Conservation (phyloP, 2,888 invertebrate genomes). For the Apotomis betuletana region DNA sequence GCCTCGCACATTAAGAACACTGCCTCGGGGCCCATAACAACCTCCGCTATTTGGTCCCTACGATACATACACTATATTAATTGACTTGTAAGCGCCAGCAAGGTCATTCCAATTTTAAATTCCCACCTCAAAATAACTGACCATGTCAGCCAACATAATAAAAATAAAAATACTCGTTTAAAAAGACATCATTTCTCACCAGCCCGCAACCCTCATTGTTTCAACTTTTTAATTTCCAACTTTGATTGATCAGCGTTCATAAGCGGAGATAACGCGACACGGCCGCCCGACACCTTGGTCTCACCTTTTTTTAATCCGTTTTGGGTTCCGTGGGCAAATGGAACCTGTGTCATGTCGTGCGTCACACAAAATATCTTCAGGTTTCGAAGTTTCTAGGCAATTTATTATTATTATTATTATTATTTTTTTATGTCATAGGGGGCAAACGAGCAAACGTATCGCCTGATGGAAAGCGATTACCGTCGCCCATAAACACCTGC, state of each 20-base stretch:
- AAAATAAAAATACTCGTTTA: constrained; percentile 35
- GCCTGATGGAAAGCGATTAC: no score
- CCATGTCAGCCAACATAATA: constrained; percentile 32
- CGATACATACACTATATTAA: constrained; percentile 6
- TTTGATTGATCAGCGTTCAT: constrained; percentile 75
- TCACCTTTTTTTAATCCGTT: constrained; percentile 46
- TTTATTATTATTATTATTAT: no score
- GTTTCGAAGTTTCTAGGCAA: no score
- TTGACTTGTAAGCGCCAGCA: constrained; percentile 23
- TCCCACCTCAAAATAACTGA: constrained; percentile 31
- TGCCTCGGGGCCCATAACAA: background rate
- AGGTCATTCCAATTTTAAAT: constrained; percentile 37
- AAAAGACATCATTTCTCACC: constrained; percentile 43
- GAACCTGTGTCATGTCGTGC: no score
- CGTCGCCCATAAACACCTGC: no score
- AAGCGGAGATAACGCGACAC: constrained; percentile 71
- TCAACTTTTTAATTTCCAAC: constrained; percentile 66
- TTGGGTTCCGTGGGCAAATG: constrained; percentile 18
- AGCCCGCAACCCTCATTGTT: constrained; percentile 62
- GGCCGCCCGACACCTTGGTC: constrained; percentile 65
- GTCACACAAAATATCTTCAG: no score
- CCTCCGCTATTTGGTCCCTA: background rate
- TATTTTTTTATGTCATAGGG: no score
- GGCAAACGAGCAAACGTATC: no score
- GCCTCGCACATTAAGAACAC: background rate